Conservation (phyloP, 2,888 invertebrate species). For the Agrochola lota region DNA sequence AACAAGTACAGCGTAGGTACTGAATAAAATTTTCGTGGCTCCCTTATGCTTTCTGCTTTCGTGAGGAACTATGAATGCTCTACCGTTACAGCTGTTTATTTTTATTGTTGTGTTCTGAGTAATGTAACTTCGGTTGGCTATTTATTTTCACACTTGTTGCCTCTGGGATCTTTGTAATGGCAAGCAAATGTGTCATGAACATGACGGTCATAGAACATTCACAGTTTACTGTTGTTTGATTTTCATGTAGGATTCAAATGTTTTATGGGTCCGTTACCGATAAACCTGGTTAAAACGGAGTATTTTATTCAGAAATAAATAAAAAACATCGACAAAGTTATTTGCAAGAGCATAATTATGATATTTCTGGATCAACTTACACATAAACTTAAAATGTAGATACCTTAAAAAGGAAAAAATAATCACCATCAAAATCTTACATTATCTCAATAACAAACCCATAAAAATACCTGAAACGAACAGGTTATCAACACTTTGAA, state of each 20-base stretch:
- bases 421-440: slow-evolving; percentile 46
- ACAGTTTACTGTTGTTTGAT: background rate
- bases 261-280: background rate
- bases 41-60: slow-evolving; percentile 20
- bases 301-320: background rate
- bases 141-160: slow-evolving; percentile 4
- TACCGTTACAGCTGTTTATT: slow-evolving; percentile 26
- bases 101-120: slow-evolving; percentile 1
- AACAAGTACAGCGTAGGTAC: slow-evolving; percentile 13
- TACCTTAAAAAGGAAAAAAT: slow-evolving; percentile 42
- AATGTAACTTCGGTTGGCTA: slow-evolving; percentile 6
- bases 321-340: background rate
- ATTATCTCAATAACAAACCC: slow-evolving; percentile 67
- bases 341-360: slow-evolving; percentile 8
- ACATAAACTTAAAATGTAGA: slow-evolving; percentile 18
- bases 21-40: slow-evolving; percentile 38
- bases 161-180: background rate
- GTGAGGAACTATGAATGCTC: slow-evolving; percentile 15
- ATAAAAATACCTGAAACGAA: slow-evolving; percentile 68
- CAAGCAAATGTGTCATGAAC: background rate
- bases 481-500: slow-evolving; percentile 75
- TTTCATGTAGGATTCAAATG: background rate
- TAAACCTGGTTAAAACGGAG: background rate
- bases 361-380: slow-evolving; percentile 28
- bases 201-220: background rate